phyloP scores from a whole-genome alignment of 1,140 invertebrate species.

The Apis laboriosa region DNA sequence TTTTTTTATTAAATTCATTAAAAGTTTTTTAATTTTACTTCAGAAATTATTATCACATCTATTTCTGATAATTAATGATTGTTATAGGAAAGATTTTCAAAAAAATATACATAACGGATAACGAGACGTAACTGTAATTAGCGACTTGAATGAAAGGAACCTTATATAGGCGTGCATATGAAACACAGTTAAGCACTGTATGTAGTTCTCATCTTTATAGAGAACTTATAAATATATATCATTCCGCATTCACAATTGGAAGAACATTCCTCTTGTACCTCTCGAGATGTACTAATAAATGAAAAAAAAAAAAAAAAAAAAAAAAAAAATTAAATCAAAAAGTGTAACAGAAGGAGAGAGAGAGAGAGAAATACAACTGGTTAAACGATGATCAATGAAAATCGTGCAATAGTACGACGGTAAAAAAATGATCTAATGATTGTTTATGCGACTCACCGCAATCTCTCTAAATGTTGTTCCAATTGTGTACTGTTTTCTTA shows the following conservation, averaged over 20 bases:
- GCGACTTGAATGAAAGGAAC: constrained; percentile 30
- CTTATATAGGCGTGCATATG: constrained; percentile 30
- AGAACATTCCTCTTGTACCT: constrained; percentile 79
- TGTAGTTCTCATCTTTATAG: constrained; percentile 44
- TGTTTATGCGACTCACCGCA: constrained; percentile 80
- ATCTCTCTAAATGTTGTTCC: constrained; percentile 81
- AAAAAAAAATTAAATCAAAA: constrained; percentile 17
- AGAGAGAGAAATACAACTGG: constrained; percentile 61
- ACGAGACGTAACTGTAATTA: constrained; percentile 33
- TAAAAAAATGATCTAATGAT: constrained; percentile 70
- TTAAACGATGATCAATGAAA: constrained; percentile 69
- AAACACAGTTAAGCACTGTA: constrained; percentile 62
- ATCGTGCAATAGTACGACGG: constrained; percentile 80
- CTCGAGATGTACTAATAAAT: constrained; percentile 63
- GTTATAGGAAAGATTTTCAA: neutral
- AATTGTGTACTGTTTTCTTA: constrained; percentile 80
- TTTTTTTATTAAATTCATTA: neutral
- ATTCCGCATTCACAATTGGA: constrained; percentile 82
- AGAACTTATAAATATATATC: constrained; percentile 43
- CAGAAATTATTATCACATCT: neutral
- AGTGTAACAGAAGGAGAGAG: constrained; percentile 56
- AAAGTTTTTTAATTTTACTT: neutral
- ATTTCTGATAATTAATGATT: neutral
- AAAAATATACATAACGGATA: constrained; percentile 11
- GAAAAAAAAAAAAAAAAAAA: constrained; percentile 64